phyloP scores from a whole-genome alignment of 2,113 vertebrate genomes.

The Gymnocephalus cernua region DNA sequence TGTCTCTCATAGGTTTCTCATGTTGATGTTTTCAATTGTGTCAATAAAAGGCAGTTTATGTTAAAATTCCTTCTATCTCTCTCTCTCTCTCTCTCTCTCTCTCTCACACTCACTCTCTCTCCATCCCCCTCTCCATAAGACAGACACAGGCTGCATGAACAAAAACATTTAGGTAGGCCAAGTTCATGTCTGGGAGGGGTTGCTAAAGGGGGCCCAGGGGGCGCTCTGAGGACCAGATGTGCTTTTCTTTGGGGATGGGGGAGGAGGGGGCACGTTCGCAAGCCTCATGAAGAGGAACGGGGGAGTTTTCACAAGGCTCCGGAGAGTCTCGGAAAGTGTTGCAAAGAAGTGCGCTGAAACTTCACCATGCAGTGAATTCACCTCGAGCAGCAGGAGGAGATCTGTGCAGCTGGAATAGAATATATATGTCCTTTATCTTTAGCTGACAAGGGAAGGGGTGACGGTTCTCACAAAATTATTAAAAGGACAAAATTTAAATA shows the following conservation, averaged over 20 bases:
- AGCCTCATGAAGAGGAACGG: conserved; percentile 8
- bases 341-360: not conserved
- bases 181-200: conserved; percentile 81
- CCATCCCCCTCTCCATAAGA: conserved; percentile 38
- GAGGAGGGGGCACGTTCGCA: conserved; percentile 45
- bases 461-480: no score
- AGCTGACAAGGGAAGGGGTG: not conserved
- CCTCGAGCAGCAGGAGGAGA: not conserved
- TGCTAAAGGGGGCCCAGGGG: conserved; percentile 70
- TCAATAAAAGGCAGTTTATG: conserved; percentile 70
- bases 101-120: conserved; percentile 19
- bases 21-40: conserved; percentile 71
- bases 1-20: conserved; percentile 27
- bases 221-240: conserved; percentile 80
- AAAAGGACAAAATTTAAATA: not conserved
- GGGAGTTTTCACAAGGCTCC: conserved; percentile 44
- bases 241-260: conserved; percentile 30
- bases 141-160: conserved; percentile 67
- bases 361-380: conserved; percentile 1
- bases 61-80: conserved; percentile 63
- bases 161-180: conserved; percentile 83
- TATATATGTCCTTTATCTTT: not conserved
- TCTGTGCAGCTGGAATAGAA: not conserved
- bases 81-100: conserved; percentile 16
- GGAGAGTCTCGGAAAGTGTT: conserved; percentile 36